Conservation (phyloP, 2,113 vertebrate species). For the Taurulus bubalis region DNA sequence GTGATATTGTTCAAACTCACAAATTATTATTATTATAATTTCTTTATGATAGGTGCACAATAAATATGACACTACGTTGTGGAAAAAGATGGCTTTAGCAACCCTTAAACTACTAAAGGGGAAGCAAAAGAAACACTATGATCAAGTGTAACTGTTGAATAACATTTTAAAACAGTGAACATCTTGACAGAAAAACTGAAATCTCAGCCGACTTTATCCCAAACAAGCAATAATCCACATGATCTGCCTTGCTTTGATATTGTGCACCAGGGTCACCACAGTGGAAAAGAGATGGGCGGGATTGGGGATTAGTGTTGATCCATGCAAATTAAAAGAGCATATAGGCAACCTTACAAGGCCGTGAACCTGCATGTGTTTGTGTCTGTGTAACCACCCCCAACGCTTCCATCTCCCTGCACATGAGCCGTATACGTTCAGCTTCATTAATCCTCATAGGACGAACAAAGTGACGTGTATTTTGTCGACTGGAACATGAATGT, state of each 20-base stretch:
- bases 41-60: neutral
- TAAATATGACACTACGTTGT: neutral
- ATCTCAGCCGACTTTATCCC: constrained; percentile 26
- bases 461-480: neutral
- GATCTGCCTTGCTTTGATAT: constrained; percentile 47
- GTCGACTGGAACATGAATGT: neutral
- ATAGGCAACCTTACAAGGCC: constrained; percentile 53
- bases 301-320: constrained; percentile 71
- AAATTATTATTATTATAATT: too few relatives aligned
- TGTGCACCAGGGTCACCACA: constrained; percentile 61
- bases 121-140: neutral
- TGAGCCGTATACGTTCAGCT: neutral
- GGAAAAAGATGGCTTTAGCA: neutral
- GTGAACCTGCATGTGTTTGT: constrained; percentile 51
- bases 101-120: neutral
- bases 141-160: neutral
- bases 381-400: constrained; percentile 12
- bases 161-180: neutral
- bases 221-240: constrained; percentile 52
- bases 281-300: constrained; percentile 62
- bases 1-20: neutral
- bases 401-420: neutral
- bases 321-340: constrained; percentile 77
- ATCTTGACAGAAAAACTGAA: constrained; percentile 17
- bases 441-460: neutral